phyloP scores from a whole-genome alignment of 2,888 invertebrate genomes.

The Erannis defoliaria region DNA sequence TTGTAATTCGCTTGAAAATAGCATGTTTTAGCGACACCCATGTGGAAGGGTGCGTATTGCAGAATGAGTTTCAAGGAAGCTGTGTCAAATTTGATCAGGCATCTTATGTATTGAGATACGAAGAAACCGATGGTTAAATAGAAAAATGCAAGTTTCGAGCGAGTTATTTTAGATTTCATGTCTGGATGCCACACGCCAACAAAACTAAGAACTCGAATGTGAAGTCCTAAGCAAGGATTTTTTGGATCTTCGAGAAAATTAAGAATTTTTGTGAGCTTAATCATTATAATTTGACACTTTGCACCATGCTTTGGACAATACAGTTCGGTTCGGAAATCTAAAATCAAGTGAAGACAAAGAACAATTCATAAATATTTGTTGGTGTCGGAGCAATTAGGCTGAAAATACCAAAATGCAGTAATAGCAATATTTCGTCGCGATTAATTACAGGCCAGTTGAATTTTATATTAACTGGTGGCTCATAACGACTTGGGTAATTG shows the following conservation, averaged over 20 bases:
- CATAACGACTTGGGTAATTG: slow-evolving; percentile 52
- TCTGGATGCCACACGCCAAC: slow-evolving; percentile 65
- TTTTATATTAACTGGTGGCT: slow-evolving; percentile 46
- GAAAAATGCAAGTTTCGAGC: slow-evolving; percentile 57
- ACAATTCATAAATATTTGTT: slow-evolving; percentile 50
- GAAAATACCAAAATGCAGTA: slow-evolving; percentile 51
- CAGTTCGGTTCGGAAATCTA: slow-evolving; percentile 16
- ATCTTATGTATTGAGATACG: slow-evolving; percentile 65
- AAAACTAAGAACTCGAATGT: slow-evolving; percentile 56
- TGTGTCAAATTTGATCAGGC: slow-evolving; percentile 51
- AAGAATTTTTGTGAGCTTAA: slow-evolving; percentile 38
- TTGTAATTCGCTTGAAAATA: slow-evolving; percentile 61
- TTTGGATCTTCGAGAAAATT: slow-evolving; percentile 57
- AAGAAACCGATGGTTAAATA: slow-evolving; percentile 61
- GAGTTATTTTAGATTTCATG: slow-evolving; percentile 42
- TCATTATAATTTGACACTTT: slow-evolving; percentile 30
- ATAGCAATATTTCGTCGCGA: slow-evolving; percentile 54
- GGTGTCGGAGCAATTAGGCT: slow-evolving; percentile 53
- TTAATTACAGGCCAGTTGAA: slow-evolving; percentile 61
- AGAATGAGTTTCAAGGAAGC: slow-evolving; percentile 61
- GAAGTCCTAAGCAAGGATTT: slow-evolving; percentile 66
- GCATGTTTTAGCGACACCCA: slow-evolving; percentile 64
- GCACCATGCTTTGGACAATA: slow-evolving; percentile 9
- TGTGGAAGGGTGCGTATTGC: slow-evolving; percentile 69
- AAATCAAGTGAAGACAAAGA: slow-evolving; percentile 31